Conservation (phyloP, 2,113 vertebrate species). For the Furnarius figulus region DNA sequence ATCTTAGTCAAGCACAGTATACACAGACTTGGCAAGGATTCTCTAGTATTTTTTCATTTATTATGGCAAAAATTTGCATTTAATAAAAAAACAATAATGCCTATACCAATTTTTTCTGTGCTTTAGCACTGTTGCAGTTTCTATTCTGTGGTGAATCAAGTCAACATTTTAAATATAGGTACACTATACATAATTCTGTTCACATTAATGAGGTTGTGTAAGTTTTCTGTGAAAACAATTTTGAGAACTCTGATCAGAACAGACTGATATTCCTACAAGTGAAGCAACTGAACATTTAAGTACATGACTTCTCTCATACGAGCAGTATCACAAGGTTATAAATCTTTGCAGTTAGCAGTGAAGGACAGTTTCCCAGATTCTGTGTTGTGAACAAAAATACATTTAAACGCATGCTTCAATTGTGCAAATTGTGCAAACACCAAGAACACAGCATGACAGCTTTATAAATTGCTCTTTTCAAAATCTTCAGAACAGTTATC, state of each 20-base stretch:
- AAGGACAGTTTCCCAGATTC: background rate
- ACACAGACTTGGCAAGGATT: background rate
- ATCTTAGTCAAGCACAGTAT: background rate
- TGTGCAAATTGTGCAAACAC: background rate
- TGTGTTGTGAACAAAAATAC: background rate
- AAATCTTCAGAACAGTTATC: background rate
- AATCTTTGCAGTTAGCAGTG: background rate
- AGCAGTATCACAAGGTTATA: background rate
- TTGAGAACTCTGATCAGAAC: background rate
- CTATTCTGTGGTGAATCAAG: background rate
- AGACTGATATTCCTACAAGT: background rate
- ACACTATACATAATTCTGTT: background rate
- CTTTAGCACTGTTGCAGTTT: background rate
- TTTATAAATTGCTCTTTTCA: background rate
- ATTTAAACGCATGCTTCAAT: background rate
- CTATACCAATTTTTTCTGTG: background rate
- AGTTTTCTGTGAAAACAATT: background rate
- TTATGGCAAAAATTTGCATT: background rate
- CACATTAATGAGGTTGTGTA: rapidly evolving
- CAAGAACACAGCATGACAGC: background rate
- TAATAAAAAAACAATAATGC: background rate
- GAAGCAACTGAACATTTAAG: background rate
- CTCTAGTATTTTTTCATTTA: background rate
- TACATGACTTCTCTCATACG: background rate
- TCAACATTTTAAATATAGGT: background rate